Percentiles rank a stretch among this genome's conserved stretches.
Evolutionary conservation across 2,797 vertebrate genomes (phyloP).

Genomic region (Darevskia nairensis): DNA sequence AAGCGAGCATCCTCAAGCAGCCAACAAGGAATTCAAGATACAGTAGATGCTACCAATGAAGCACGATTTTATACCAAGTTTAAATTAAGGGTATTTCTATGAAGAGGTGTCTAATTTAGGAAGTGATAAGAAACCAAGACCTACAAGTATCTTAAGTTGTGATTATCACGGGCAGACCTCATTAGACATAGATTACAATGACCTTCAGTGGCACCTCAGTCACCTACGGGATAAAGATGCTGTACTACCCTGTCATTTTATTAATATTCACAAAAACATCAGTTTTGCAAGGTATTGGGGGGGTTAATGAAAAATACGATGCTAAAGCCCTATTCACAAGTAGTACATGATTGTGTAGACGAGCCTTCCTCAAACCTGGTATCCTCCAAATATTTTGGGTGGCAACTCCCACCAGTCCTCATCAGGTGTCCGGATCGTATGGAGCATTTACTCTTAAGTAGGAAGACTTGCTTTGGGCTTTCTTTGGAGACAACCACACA

Average conservation of each 20-base stretch:
- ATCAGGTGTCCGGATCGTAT: no score
- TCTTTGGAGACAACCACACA: no score
- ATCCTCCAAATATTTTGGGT: no score
- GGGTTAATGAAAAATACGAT: background rate
- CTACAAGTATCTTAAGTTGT: constrained; percentile 14
- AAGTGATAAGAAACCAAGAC: background rate
- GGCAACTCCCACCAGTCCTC: no score
- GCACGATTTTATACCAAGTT: background rate
- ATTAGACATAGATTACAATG: constrained; percentile 33
- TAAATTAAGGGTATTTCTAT: constrained; percentile 21
- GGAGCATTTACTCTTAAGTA: no score
- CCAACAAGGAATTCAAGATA: background rate
- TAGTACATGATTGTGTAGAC: no score
- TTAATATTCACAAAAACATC: background rate
- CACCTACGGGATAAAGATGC: background rate
- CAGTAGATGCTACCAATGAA: background rate
- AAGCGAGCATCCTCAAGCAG: background rate
- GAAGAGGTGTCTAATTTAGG: constrained; percentile 13
- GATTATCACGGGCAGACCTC: constrained; percentile 17
- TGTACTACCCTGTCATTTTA: background rate
- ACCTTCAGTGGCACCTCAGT: background rate
- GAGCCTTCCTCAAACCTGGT: no score
- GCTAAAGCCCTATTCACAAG: background rate
- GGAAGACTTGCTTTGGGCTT: no score
- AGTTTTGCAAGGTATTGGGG: background rate